Percentiles rank a stretch among this genome's conserved stretches.
phyloP scores from a whole-genome alignment of 2,113 vertebrate species.

The Clarias batrachus region DNA sequence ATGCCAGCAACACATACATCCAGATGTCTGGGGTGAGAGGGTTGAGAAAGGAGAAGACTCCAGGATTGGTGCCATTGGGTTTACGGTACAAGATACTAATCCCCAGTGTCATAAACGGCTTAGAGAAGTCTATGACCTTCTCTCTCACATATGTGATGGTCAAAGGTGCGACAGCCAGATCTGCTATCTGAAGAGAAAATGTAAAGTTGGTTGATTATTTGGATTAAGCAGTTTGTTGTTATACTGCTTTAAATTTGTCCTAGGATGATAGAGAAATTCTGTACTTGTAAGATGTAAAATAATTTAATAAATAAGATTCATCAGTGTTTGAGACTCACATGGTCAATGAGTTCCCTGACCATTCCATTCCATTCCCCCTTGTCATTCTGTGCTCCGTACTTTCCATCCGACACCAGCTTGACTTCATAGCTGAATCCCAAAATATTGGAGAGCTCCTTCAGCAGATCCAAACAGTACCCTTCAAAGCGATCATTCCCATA shows the following conservation, averaged over 20 bases:
- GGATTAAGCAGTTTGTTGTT: neutral
- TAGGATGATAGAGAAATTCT: neutral
- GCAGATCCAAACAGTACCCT: constrained; percentile 93
- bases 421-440: constrained; percentile 96
- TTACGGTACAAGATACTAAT: constrained; percentile 97
- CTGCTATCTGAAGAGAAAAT: constrained; percentile 79
- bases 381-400: constrained; percentile 97
- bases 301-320: neutral
- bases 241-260: neutral
- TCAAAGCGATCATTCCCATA: constrained; percentile 95
- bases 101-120: constrained; percentile 97
- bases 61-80: constrained; percentile 95
- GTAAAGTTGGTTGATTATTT: neutral
- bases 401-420: constrained; percentile 90
- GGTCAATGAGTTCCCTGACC: constrained; percentile 97
- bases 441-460: constrained; percentile 95
- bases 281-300: neutral
- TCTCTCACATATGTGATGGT: constrained; percentile 97
- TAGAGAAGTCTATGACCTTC: constrained; percentile 97
- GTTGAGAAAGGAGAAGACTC: constrained; percentile 95
- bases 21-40: constrained; percentile 97
- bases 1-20: constrained; percentile 97
- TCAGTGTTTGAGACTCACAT: constrained; percentile 76
- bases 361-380: constrained; percentile 99
- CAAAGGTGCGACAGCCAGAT: constrained; percentile 92